A percentile compares a stretch with the other conserved stretches of the same genome.
phyloP scores from a whole-genome alignment of 1,140 invertebrate species.

The Dinoponera quadriceps region DNA sequence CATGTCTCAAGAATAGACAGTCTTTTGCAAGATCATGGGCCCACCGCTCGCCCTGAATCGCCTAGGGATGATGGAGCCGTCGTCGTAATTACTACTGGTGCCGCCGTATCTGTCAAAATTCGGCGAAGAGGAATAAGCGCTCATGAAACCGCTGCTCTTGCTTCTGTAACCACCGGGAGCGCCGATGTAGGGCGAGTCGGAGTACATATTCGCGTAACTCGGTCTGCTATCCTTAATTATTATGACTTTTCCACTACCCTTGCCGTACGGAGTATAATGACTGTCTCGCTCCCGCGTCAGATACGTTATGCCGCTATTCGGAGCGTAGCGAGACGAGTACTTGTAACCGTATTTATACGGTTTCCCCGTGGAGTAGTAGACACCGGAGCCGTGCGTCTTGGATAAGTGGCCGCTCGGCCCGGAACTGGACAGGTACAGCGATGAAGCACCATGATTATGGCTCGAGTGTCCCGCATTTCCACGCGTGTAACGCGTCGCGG shows the following conservation, averaged over 20 bases:
- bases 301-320: constrained; percentile 59
- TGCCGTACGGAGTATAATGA: constrained; percentile 64
- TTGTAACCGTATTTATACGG: constrained; percentile 58
- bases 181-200: constrained; percentile 25
- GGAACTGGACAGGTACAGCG: constrained; percentile 32
- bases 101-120: constrained; percentile 43
- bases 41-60: constrained; percentile 54
- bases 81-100: constrained; percentile 35
- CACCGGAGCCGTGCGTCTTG: background rate
- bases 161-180: constrained; percentile 41
- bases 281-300: constrained; percentile 58
- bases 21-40: constrained; percentile 38
- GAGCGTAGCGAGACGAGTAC: constrained; percentile 46
- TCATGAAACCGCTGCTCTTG: constrained; percentile 49
- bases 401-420: background rate
- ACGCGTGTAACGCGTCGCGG: constrained; percentile 62
- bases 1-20: constrained; percentile 36
- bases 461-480: constrained; percentile 46
- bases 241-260: constrained; percentile 64
- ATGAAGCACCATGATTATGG: constrained; percentile 13
- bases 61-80: constrained; percentile 25
- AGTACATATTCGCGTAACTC: constrained; percentile 56
- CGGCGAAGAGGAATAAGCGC: constrained; percentile 1
- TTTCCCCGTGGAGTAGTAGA: constrained; percentile 46
- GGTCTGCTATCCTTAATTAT: constrained; percentile 69